Percentiles rank a stretch among this genome's conserved stretches.
Conservation (phyloP, 2,888 invertebrate genomes). For the Microchrysa polita region DNA sequence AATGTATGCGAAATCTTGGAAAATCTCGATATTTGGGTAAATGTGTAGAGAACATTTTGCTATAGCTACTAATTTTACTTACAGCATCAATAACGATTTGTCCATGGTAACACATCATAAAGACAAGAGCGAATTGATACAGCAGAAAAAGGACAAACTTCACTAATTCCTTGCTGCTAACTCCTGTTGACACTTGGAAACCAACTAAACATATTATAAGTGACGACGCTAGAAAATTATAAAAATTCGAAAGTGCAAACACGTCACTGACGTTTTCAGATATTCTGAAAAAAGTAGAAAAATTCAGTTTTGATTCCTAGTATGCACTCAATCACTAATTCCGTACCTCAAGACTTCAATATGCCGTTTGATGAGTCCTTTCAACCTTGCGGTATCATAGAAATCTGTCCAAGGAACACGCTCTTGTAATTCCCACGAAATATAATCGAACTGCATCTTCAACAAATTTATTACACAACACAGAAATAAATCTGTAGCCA, state of each 20-base stretch:
- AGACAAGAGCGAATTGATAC: background rate
- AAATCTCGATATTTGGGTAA: no score
- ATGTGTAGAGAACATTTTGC: no score
- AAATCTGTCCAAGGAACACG: background rate
- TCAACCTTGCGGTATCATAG: background rate
- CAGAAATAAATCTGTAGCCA: constrained; percentile 17
- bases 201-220: background rate
- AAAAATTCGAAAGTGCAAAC: background rate
- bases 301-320: no score
- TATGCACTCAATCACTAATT: no score
- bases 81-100: background rate
- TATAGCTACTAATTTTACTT: background rate
- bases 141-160: constrained; percentile 7
- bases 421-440: constrained; percentile 2
- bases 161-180: background rate
- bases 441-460: constrained; percentile 28
- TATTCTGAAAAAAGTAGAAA: no score
- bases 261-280: background rate
- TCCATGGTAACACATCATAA: constrained; percentile 11
- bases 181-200: constrained; percentile 2
- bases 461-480: background rate
- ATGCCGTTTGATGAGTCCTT: constrained; percentile 9
- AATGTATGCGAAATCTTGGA: no score
- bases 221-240: background rate
- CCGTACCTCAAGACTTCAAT: background rate